Percentiles rank a stretch among this genome's conserved stretches.
These are phyloP conservation scores for Crocuta crocuta DNA, from an alignment of 2,113 vertebrate species.

Conservation along the genomic window DNA sequence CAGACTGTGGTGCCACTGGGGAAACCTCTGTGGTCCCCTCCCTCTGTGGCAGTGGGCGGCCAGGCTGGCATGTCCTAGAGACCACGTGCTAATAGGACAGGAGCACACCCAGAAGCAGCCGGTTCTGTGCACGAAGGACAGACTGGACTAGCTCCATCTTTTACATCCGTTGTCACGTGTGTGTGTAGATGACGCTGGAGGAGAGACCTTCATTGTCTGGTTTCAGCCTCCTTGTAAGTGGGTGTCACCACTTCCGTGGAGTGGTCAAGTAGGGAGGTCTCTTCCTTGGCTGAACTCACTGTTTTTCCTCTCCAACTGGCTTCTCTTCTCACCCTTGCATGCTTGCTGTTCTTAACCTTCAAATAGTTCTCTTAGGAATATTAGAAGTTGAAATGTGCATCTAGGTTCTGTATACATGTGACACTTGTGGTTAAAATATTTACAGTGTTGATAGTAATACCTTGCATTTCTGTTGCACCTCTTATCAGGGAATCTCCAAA, in stretches of 20 bases:
- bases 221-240: not conserved
- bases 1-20: not conserved
- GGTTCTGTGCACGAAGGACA: not conserved
- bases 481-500: not conserved
- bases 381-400: not conserved
- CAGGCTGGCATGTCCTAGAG: not conserved
- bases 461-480: not conserved
- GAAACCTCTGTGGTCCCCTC: not conserved
- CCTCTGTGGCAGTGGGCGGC: not conserved
- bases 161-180: not conserved
- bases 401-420: not conserved
- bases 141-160: not conserved
- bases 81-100: not conserved
- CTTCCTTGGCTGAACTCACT: not conserved
- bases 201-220: not conserved
- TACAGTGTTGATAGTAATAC: constrained; percentile 14
- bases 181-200: not conserved
- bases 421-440: not conserved
- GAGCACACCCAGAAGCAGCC: not conserved
- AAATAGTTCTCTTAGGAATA: not conserved
- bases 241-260: not conserved
- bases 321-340: not conserved
- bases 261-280: not conserved
- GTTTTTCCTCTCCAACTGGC: not conserved
- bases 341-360: not conserved